phyloP scores from a whole-genome alignment of 2,888 invertebrate species.

The Cerastis leucographa region DNA sequence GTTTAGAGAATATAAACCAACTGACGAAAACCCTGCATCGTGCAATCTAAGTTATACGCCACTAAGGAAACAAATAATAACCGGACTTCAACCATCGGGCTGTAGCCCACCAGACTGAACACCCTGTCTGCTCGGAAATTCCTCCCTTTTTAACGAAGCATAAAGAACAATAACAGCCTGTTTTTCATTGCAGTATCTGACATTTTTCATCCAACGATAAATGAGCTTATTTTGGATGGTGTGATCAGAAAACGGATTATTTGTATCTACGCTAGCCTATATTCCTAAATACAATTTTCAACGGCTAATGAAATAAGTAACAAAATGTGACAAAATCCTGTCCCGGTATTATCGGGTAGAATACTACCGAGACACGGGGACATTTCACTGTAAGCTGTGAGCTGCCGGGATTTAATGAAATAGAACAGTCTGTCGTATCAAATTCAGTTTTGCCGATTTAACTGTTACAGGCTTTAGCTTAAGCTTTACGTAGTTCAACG shows the following conservation, averaged over 20 bases:
- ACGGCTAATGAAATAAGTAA: background rate
- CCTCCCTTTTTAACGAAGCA: background rate
- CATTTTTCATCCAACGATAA: background rate
- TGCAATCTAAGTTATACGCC: background rate
- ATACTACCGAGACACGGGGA: background rate
- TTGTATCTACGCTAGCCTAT: no score
- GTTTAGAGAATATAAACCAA: background rate
- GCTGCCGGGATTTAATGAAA: background rate
- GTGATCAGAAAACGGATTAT: background rate
- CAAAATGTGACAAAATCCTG: background rate
- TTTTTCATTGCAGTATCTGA: background rate
- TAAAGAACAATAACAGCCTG: background rate
- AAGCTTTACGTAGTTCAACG: background rate
- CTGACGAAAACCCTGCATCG: background rate
- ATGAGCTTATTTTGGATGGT: background rate
- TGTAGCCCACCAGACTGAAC: background rate
- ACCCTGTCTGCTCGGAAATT: background rate
- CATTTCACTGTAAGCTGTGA: background rate
- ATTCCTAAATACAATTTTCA: background rate
- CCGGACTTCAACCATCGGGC: background rate
- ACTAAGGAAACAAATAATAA: background rate
- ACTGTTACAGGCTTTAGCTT: background rate
- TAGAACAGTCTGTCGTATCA: slow-evolving; percentile 1
- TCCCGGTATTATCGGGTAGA: background rate
- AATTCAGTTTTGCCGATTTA: slow-evolving; percentile 7